Conservation (phyloP, 2,888 invertebrate genomes). For the Osmoderma eremita region DNA sequence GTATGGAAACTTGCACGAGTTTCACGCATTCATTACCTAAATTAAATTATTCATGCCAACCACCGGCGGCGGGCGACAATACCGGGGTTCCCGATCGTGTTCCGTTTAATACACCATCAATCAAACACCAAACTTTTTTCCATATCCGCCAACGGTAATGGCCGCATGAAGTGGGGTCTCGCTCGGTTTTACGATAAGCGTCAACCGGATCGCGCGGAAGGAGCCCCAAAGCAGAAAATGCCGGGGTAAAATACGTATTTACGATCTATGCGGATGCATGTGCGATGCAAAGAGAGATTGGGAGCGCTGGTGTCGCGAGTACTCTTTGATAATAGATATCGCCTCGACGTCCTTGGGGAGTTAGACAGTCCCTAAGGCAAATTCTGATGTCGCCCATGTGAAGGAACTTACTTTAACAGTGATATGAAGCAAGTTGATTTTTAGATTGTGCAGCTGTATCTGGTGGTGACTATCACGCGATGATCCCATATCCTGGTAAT, state of each 20-base stretch:
- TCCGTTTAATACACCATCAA: slow-evolving; percentile 38
- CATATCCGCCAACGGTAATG: slow-evolving; percentile 32
- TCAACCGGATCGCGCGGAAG: background rate
- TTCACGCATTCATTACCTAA: slow-evolving; percentile 27
- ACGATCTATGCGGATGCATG: no score
- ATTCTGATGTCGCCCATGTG: slow-evolving; percentile 2
- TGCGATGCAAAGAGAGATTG: background rate
- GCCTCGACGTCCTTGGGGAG: slow-evolving; percentile 38
- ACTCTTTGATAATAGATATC: slow-evolving; percentile 56
- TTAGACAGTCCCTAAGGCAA: slow-evolving; percentile 3
- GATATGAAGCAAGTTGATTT: slow-evolving; percentile 1
- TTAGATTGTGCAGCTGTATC: slow-evolving; percentile 19
- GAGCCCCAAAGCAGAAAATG: background rate
- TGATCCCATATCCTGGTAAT: slow-evolving; percentile 61
- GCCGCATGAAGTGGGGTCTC: slow-evolving; percentile 29
- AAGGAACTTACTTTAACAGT: slow-evolving; percentile 1
- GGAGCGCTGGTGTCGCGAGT: slow-evolving; percentile 33
- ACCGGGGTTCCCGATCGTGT: slow-evolving; percentile 29
- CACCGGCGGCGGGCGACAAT: slow-evolving; percentile 17
- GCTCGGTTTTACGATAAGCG: slow-evolving; percentile 21
- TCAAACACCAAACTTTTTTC: slow-evolving; percentile 37
- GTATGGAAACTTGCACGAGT: slow-evolving; percentile 7
- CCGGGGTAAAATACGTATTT: slow-evolving; percentile 4
- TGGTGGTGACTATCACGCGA: slow-evolving; percentile 55
- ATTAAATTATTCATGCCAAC: slow-evolving; percentile 37